phyloP scores from a whole-genome alignment of 1,140 invertebrate genomes.

The Drosophila sp. region DNA sequence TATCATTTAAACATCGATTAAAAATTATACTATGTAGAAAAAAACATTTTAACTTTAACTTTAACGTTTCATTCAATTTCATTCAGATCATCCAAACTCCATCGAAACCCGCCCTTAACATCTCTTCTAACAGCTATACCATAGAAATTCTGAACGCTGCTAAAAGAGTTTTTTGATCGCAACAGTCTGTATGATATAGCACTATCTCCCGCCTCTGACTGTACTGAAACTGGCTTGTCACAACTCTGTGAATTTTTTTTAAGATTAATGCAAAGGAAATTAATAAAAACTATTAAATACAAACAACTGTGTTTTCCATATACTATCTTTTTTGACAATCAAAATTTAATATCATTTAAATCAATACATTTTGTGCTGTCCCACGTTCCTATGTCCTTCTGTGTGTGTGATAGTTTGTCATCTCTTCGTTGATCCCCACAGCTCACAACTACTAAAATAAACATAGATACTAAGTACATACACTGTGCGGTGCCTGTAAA shows the following conservation, averaged over 20 bases:
- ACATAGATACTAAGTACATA: slow-evolving; percentile 73
- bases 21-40: slow-evolving; percentile 48
- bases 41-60: slow-evolving; percentile 61
- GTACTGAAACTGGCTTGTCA: slow-evolving; percentile 27
- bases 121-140: slow-evolving; percentile 74
- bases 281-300: slow-evolving; percentile 42
- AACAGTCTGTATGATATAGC: slow-evolving; percentile 22
- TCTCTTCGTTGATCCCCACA: slow-evolving; percentile 41
- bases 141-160: slow-evolving; percentile 47
- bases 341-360: slow-evolving; percentile 17
- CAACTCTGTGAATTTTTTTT: slow-evolving; percentile 14
- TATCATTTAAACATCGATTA: slow-evolving; percentile 46
- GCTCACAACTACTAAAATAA: slow-evolving; percentile 71
- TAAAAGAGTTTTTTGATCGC: slow-evolving; percentile 29
- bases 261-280: slow-evolving; percentile 48
- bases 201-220: slow-evolving; percentile 30
- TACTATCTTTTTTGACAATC: slow-evolving; percentile 27
- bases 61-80: slow-evolving; percentile 29
- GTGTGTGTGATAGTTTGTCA: slow-evolving; percentile 44
- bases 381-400: slow-evolving; percentile 47
- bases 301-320: slow-evolving; percentile 51
- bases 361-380: slow-evolving; percentile 54
- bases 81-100: slow-evolving; percentile 16
- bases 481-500: slow-evolving; percentile 84
- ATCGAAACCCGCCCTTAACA: slow-evolving; percentile 32